Conservation (phyloP, 2,888 invertebrate species). For the Drosophila buzzatii region DNA sequence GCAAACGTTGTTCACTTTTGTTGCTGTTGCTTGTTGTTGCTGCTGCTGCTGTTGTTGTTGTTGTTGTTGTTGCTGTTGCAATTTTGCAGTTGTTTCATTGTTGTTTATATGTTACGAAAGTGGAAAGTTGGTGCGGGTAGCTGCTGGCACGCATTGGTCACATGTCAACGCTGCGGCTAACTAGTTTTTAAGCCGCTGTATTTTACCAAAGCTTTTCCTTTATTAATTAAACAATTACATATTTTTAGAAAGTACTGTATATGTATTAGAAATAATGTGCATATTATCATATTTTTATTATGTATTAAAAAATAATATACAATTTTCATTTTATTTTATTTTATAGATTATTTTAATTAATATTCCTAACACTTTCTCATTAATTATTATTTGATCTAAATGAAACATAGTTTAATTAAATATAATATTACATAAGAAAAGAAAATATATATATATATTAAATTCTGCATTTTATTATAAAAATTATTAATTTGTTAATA, state of each 20-base stretch:
- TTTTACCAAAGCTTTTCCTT: not conserved
- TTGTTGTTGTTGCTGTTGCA: not conserved
- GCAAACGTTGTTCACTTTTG: constrained; percentile 61
- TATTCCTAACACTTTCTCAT: too few relatives aligned
- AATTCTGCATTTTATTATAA: too few relatives aligned
- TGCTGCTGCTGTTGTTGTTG: constrained; percentile 11
- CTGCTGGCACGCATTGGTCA: constrained; percentile 10
- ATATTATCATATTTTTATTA: too few relatives aligned
- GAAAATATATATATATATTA: too few relatives aligned
- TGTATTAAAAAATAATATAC: too few relatives aligned
- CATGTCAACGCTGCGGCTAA: constrained; percentile 30
- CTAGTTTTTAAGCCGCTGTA: constrained; percentile 10
- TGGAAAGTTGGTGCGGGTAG: not conserved
- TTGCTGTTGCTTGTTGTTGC: constrained; percentile 17
- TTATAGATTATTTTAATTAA: too few relatives aligned
- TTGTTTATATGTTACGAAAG: constrained; percentile 1
- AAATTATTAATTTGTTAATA: too few relatives aligned
- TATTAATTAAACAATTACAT: not conserved
- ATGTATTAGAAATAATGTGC: too few relatives aligned
- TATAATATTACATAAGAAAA: too few relatives aligned
- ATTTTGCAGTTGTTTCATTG: constrained; percentile 25
- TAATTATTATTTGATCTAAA: too few relatives aligned
- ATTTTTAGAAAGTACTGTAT: not conserved
- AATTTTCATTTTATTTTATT: too few relatives aligned
- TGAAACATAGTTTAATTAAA: too few relatives aligned